Percentiles rank a stretch among this genome's conserved stretches.
These are phyloP conservation scores for Dolichoris vasculosae DNA, from an alignment of 1,140 invertebrate species.

Conservation along the genomic window DNA sequence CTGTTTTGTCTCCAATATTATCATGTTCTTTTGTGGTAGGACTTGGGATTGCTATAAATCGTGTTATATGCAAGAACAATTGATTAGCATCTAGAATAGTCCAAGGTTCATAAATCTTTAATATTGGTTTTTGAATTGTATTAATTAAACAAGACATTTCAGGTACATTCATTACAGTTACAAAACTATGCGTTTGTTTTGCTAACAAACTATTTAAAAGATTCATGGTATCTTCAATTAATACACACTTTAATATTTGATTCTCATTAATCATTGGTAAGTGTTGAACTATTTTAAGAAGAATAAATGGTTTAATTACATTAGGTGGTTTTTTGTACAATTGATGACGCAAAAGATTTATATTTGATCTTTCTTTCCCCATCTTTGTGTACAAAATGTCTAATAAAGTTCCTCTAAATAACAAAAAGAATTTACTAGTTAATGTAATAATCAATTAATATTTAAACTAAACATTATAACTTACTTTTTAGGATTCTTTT, in stretches of 20 bases:
- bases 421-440: constrained; percentile 30
- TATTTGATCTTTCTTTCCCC: constrained; percentile 59
- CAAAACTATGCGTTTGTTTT: background rate
- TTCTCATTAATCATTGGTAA: constrained; percentile 56
- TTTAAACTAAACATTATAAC: constrained; percentile 25
- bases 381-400: constrained; percentile 62
- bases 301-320: constrained; percentile 47
- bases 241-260: constrained; percentile 61
- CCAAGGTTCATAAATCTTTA: constrained; percentile 69
- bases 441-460: constrained; percentile 11
- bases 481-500: constrained; percentile 62
- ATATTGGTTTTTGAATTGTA: constrained; percentile 53
- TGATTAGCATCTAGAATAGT: constrained; percentile 60
- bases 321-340: constrained; percentile 54
- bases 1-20: background rate
- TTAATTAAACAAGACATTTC: constrained; percentile 64
- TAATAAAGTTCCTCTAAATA: constrained; percentile 64
- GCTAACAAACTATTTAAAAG: constrained; percentile 53
- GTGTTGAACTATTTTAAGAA: constrained; percentile 58
- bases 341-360: constrained; percentile 67
- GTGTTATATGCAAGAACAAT: constrained; percentile 58
- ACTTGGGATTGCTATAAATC: constrained; percentile 59
- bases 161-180: constrained; percentile 64
- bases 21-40: constrained; percentile 7
- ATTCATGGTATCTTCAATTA: constrained; percentile 62